Evolutionary conservation across 2,113 vertebrate genomes (phyloP).

Genomic region (Plotosus lineatus): DNA sequence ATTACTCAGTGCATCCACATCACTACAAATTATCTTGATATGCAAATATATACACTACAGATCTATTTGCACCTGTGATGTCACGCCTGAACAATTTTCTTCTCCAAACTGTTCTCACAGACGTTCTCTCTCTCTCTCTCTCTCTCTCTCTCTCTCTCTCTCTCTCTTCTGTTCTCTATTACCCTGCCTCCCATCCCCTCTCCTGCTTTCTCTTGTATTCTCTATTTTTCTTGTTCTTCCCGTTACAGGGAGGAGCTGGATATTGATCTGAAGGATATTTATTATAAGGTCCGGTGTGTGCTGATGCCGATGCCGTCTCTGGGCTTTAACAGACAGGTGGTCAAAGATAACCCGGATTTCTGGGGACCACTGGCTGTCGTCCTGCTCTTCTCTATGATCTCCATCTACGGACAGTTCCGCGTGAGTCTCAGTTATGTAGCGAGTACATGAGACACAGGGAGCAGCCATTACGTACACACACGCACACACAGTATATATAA

Average conservation of each 20-base stretch:
- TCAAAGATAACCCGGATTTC: conserved; percentile 97
- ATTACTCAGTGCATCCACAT: too few relatives aligned
- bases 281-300: conserved; percentile 98
- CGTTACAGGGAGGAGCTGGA: conserved; percentile 87
- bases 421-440: conserved; percentile 69
- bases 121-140: not conserved
- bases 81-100: too few relatives aligned
- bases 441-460: not conserved
- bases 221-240: not conserved
- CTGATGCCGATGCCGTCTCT: conserved; percentile 98
- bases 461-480: not conserved
- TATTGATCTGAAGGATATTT: conserved; percentile 98
- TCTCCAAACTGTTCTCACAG: too few relatives aligned
- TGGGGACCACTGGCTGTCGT: conserved; percentile 97
- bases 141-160: not conserved
- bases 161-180: not conserved
- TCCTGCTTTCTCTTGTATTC: not conserved
- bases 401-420: conserved; percentile 96
- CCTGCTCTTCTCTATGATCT: conserved; percentile 98
- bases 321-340: conserved; percentile 96
- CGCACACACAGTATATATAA: too few relatives aligned
- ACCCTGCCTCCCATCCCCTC: not conserved
- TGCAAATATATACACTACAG: too few relatives aligned
- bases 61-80: too few relatives aligned
- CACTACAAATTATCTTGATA: too few relatives aligned